Conservation (phyloP, 2,888 invertebrate genomes). For the Xestia sexstrigata region DNA sequence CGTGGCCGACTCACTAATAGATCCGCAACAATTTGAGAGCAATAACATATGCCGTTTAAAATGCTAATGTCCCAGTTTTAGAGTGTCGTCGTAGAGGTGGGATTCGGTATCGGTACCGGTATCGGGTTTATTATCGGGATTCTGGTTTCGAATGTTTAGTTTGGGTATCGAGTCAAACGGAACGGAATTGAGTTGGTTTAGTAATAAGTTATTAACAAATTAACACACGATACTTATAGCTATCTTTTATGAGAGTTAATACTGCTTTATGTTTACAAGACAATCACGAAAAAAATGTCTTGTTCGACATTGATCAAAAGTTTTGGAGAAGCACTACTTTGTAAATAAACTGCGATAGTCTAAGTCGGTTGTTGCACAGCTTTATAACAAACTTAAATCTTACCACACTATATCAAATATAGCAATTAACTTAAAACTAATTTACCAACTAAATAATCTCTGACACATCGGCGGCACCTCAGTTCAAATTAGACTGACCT, state of each 20-base stretch:
- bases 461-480: constrained; percentile 10
- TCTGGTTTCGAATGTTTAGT: constrained; percentile 17
- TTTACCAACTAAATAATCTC: constrained; percentile 31
- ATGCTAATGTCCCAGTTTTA: constrained; percentile 73
- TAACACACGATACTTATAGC: background rate
- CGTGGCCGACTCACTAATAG: constrained; percentile 63
- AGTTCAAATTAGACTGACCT: constrained; percentile 26
- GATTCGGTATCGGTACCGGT: constrained; percentile 17
- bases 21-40: constrained; percentile 65
- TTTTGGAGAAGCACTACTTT: background rate
- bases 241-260: background rate
- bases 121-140: constrained; percentile 13
- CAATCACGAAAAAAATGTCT: background rate
- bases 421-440: constrained; percentile 9
- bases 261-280: too few relatives aligned
- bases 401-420: background rate
- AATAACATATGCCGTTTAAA: constrained; percentile 73
- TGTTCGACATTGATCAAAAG: background rate
- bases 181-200: background rate
- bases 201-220: background rate
- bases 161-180: background rate
- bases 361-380: background rate
- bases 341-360: background rate
- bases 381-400: background rate
- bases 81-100: constrained; percentile 46